Evolutionary conservation across 1,140 invertebrate genomes (phyloP).

Genomic region (Drosophila punjabiensis): DNA sequence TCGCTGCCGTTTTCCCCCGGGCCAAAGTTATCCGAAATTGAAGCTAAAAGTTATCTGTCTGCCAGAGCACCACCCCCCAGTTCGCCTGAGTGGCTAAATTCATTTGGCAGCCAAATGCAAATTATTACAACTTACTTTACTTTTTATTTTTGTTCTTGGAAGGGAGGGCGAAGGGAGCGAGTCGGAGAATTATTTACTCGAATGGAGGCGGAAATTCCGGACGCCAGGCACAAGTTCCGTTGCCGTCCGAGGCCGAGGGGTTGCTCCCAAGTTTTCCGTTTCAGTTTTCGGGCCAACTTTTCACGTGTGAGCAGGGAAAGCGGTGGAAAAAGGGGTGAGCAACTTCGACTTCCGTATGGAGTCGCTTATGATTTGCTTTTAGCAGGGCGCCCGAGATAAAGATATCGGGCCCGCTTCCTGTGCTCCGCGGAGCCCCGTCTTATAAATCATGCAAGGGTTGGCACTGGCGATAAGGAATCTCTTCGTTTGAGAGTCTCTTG

Average conservation of each 20-base stretch:
- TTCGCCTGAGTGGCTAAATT: constrained; percentile 76
- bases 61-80: constrained; percentile 26
- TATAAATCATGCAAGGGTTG: constrained; percentile 71
- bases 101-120: constrained; percentile 81
- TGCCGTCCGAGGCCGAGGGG: constrained; percentile 37
- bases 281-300: constrained; percentile 51
- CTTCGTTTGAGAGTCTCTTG: constrained; percentile 33
- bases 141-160: constrained; percentile 43
- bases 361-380: constrained; percentile 76
- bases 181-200: constrained; percentile 76
- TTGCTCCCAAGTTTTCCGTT: constrained; percentile 48
- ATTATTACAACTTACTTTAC: constrained; percentile 82
- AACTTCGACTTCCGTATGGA: constrained; percentile 67
- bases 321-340: constrained; percentile 10
- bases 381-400: constrained; percentile 58
- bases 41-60: constrained; percentile 76
- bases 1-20: constrained; percentile 19
- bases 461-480: constrained; percentile 58
- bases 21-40: constrained; percentile 71
- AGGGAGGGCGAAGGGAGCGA: constrained; percentile 10
- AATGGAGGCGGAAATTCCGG: constrained; percentile 55
- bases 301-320: constrained; percentile 12
- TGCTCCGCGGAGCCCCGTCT: constrained; percentile 23
- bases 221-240: constrained; percentile 39
- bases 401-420: constrained; percentile 62